A percentile compares a stretch with the other conserved stretches of the same genome.
phyloP scores from a whole-genome alignment of 2,797 vertebrate genomes.

The Clarias laeviceps region DNA sequence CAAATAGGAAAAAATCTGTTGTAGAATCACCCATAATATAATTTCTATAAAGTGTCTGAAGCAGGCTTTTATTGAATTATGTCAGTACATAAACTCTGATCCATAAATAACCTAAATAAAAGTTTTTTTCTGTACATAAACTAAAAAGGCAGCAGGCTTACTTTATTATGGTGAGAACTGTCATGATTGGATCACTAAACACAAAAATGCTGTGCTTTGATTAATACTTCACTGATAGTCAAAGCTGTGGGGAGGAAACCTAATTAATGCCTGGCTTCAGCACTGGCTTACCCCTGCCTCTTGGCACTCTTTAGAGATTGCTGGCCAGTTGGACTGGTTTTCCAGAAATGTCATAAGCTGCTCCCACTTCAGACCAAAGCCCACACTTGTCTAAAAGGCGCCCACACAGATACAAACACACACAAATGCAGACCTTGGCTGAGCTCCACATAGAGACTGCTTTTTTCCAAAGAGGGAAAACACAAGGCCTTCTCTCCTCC shows the following conservation, averaged over 20 bases:
- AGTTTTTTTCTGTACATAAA: conserved; percentile 3
- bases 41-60: background rate
- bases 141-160: background rate
- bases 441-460: conserved; percentile 36
- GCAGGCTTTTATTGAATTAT: background rate
- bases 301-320: conserved; percentile 42
- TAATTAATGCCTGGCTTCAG: conserved; percentile 21
- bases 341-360: conserved; percentile 41
- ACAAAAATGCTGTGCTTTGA: conserved; percentile 24
- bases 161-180: background rate
- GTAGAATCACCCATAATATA: background rate
- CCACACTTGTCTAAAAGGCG: conserved; percentile 31
- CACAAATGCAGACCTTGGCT: conserved; percentile 31
- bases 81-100: background rate
- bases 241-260: background rate
- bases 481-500: conserved; percentile 49
- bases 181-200: conserved; percentile 12
- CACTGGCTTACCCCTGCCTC: conserved; percentile 41
- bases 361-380: conserved; percentile 39
- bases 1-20: background rate
- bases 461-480: conserved; percentile 48
- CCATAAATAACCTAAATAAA: background rate
- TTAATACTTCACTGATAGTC: conserved; percentile 20
- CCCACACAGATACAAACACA: conserved; percentile 33
- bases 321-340: conserved; percentile 39